A percentile compares a stretch with the other conserved stretches of the same genome.
These are phyloP conservation scores for Pygoscelis adeliae DNA, from an alignment of 2,113 vertebrate species.

Conservation along the genomic window DNA sequence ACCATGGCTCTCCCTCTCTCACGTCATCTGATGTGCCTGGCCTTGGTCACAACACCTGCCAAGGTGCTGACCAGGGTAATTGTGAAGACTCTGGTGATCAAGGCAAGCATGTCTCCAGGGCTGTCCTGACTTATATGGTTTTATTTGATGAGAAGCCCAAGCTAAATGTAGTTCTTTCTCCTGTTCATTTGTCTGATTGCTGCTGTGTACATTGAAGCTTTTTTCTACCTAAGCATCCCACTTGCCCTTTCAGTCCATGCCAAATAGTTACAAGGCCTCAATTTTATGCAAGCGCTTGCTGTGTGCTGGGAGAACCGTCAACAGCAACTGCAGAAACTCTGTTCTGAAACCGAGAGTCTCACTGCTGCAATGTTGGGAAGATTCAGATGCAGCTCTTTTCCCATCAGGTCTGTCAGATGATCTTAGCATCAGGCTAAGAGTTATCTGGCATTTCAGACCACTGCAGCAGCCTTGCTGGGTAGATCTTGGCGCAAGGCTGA, in stretches of 20 bases:
- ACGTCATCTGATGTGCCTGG: not conserved
- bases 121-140: not conserved
- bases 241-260: not conserved
- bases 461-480: not conserved
- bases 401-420: constrained; percentile 12
- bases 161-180: not conserved
- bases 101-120: not conserved
- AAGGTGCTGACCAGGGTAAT: not conserved
- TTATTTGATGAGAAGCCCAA: not conserved
- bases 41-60: not conserved
- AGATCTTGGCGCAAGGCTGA: not conserved
- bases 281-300: not conserved
- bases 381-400: constrained; percentile 9
- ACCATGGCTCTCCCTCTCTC: not conserved
- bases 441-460: not conserved
- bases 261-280: not conserved
- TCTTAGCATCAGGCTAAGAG: not conserved
- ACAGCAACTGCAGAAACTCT: not conserved
- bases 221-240: not conserved
- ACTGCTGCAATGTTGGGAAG: not conserved
- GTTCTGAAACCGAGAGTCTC: not conserved
- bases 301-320: not conserved
- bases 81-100: not conserved
- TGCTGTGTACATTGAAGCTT: not conserved
- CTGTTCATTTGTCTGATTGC: not conserved